A percentile compares a stretch with the other conserved stretches of the same genome.
Evolutionary conservation across 2,113 vertebrate genomes (phyloP).

Genomic region (Vulpes ferrilata): DNA sequence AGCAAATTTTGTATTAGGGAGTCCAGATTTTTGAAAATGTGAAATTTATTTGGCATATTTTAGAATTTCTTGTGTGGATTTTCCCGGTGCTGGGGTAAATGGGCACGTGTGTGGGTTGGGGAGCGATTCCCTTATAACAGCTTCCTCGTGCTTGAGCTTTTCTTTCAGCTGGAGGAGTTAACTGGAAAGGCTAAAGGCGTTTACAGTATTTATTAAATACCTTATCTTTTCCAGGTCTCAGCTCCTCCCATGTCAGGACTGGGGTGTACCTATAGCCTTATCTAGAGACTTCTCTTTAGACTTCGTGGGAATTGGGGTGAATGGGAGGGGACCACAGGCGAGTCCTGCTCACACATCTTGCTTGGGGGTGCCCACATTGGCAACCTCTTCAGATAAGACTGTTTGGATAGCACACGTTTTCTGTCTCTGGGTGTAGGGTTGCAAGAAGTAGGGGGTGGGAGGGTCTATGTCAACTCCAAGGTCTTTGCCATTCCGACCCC

Average conservation of each 20-base stretch:
- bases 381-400: not conserved
- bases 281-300: not conserved
- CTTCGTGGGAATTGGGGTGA: not conserved
- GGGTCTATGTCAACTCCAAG: no score
- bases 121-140: not conserved
- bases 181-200: not conserved
- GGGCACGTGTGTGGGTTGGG: not conserved
- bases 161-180: not conserved
- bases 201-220: not conserved
- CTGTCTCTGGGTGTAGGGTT: not conserved
- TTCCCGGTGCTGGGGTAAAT: not conserved
- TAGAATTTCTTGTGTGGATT: not conserved
- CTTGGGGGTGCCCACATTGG: not conserved
- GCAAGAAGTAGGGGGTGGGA: not conserved
- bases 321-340: not conserved
- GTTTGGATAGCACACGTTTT: not conserved
- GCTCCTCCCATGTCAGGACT: not conserved
- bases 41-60: not conserved
- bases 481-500: not conserved
- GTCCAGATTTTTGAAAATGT: not conserved
- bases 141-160: not conserved
- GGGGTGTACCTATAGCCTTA: not conserved
- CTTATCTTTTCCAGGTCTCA: not conserved
- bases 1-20: not conserved
- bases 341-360: not conserved